phyloP scores from a whole-genome alignment of 2,797 vertebrate species.

The Hafferia zeledoni region DNA sequence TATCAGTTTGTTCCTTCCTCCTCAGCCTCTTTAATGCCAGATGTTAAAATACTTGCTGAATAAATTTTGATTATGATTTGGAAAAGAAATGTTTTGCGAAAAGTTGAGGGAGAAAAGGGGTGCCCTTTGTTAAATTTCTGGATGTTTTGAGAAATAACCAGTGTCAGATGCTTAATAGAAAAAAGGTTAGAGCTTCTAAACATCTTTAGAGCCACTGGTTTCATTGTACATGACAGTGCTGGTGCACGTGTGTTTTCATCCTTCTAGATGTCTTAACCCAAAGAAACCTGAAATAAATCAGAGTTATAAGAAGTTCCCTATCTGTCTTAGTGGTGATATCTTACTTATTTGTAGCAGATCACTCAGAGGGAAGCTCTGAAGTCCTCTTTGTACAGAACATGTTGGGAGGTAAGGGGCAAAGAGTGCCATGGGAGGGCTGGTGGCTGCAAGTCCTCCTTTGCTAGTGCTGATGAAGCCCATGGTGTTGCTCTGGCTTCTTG shows the following conservation, averaged over 20 bases:
- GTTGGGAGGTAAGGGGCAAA: background rate
- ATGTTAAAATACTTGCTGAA: background rate
- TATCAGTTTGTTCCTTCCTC: background rate
- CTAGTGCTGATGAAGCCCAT: background rate
- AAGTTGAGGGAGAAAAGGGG: background rate
- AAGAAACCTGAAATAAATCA: conserved; percentile 23
- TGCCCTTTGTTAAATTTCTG: background rate
- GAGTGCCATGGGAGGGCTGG: accelerated
- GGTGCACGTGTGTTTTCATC: background rate
- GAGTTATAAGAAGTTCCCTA: background rate
- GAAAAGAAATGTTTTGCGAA: background rate
- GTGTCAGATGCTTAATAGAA: background rate
- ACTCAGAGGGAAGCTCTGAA: background rate
- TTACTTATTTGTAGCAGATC: background rate
- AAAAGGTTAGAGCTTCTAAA: background rate
- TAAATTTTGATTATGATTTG: background rate
- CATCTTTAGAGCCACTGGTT: background rate
- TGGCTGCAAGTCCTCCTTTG: background rate
- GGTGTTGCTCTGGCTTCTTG: background rate
- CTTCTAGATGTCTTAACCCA: background rate
- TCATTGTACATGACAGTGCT: background rate
- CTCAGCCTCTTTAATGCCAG: background rate
- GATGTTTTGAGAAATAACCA: background rate
- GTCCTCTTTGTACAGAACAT: background rate
- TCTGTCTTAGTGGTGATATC: conserved; percentile 3